Evolutionary conservation across 2,888 invertebrate genomes (phyloP).

Genomic region (Tachystola acroxantha): DNA sequence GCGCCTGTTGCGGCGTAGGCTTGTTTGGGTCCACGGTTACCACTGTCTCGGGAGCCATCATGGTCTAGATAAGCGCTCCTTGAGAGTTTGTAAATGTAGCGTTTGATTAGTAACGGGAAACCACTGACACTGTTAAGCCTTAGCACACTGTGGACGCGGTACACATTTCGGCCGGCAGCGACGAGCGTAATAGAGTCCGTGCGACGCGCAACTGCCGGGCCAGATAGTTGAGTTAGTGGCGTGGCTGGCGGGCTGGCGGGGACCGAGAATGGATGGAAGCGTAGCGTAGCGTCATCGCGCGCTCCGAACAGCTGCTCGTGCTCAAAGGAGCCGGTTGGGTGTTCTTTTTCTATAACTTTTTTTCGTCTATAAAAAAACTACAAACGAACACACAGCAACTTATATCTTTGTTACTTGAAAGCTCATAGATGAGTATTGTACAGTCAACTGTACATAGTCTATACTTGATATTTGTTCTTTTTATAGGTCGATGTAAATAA

Average conservation of each 20-base stretch:
- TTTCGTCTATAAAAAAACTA: too few relatives aligned
- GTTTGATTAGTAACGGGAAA: constrained; percentile 33
- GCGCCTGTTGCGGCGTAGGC: constrained; percentile 58
- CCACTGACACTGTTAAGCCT: constrained; percentile 59
- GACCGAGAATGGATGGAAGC: constrained; percentile 29
- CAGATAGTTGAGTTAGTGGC: constrained; percentile 51
- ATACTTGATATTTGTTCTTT: too few relatives aligned
- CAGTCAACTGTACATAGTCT: too few relatives aligned
- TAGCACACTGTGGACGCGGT: constrained; percentile 55
- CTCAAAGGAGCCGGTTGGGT: neutral
- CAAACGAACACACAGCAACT: too few relatives aligned
- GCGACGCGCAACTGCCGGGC: constrained; percentile 57
- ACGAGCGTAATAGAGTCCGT: constrained; percentile 57
- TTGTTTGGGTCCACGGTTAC: constrained; percentile 87
- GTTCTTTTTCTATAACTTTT: neutral
- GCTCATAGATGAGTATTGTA: too few relatives aligned
- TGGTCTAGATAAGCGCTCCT: constrained; percentile 38
- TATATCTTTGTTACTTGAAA: too few relatives aligned
- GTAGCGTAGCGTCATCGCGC: constrained; percentile 4
- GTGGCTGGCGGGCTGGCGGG: constrained; percentile 53
- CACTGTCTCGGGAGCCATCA: constrained; percentile 91
- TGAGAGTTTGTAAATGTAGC: constrained; percentile 15
- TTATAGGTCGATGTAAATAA: too few relatives aligned
- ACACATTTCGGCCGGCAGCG: constrained; percentile 50
- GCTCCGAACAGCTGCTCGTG: constrained; percentile 1